phyloP scores from a whole-genome alignment of 2,888 invertebrate genomes.

The Griposia aprilina region DNA sequence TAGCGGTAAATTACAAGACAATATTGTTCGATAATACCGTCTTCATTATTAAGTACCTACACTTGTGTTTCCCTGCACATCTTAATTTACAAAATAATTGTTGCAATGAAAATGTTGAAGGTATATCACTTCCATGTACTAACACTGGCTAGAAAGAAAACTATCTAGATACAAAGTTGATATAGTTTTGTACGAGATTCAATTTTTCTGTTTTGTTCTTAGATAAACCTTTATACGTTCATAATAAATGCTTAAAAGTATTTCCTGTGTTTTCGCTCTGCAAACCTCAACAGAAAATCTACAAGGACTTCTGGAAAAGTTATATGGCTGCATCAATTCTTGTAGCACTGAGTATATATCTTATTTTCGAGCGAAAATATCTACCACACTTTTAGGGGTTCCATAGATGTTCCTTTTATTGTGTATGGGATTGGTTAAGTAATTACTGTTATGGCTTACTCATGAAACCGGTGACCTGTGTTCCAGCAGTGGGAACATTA shows the following conservation, averaged over 20 bases:
- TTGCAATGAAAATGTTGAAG: not conserved
- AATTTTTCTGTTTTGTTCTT: too few species aligned
- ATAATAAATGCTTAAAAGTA: too few species aligned
- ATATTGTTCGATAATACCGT: not conserved
- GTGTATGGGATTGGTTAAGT: not conserved
- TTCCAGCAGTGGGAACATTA: not conserved
- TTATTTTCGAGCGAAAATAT: not conserved
- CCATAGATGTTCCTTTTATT: not conserved
- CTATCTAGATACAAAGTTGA: too few species aligned
- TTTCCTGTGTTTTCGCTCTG: too few species aligned
- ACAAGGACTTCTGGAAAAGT: not conserved
- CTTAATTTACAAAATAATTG: not conserved
- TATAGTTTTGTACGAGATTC: too few species aligned
- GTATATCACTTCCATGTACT: too few species aligned
- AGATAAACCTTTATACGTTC: too few species aligned
- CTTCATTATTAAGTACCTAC: not conserved
- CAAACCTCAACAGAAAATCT: too few species aligned
- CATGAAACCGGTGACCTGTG: not conserved
- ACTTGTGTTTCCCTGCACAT: not conserved
- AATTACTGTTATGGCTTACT: not conserved
- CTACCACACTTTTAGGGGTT: not conserved
- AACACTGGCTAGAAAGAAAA: too few species aligned
- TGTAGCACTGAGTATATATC: too few species aligned
- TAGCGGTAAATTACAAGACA: slow-evolving; percentile 3
- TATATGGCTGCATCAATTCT: not conserved